Percentiles rank a stretch among this genome's conserved stretches.
Evolutionary conservation across 2,113 vertebrate genomes (phyloP).

Genomic region (Rousettus leschenaultii): DNA sequence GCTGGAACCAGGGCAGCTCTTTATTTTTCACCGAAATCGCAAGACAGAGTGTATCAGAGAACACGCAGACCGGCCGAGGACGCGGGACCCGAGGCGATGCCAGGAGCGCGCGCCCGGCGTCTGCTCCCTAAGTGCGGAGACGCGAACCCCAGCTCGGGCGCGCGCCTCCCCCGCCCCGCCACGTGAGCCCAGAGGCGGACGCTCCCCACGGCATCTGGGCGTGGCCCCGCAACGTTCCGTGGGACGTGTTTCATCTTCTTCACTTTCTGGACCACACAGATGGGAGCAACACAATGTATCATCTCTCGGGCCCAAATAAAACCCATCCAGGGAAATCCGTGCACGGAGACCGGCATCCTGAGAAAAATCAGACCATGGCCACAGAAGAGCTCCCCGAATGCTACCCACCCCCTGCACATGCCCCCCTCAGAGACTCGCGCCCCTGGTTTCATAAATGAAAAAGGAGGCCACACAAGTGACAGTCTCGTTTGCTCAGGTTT

Average conservation of each 20-base stretch:
- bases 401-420: fast-evolving
- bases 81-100: fast-evolving
- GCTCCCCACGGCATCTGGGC: neutral
- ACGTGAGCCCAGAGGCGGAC: neutral
- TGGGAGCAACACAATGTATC: neutral
- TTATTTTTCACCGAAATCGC: neutral
- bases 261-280: neutral
- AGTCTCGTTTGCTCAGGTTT: neutral
- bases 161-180: fast-evolving
- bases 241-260: neutral
- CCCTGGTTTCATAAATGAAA: fast-evolving
- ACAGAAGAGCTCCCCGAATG: neutral
- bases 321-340: neutral
- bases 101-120: fast-evolving
- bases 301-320: neutral
- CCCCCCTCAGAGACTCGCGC: fast-evolving
- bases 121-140: fast-evolving
- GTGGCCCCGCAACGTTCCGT: fast-evolving
- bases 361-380: neutral
- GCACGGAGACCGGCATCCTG: neutral
- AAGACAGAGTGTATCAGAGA: neutral
- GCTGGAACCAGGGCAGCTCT: too few relatives aligned
- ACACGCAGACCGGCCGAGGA: neutral
- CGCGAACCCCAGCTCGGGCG: fast-evolving
- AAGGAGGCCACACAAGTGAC: fast-evolving